Conservation (phyloP, 2,888 invertebrate species). For the Spilosoma lubricipeda region DNA sequence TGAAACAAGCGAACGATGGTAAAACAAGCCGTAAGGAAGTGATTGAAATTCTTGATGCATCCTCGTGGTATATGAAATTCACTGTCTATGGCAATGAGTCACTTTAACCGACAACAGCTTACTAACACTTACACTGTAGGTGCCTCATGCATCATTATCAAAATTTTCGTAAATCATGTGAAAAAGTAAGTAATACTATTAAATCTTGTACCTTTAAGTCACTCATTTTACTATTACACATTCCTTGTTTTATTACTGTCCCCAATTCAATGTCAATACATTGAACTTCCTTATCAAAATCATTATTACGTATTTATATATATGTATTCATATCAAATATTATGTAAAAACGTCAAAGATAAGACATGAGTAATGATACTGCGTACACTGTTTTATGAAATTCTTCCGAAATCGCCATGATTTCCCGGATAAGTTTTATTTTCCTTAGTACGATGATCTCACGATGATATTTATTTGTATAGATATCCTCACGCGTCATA, state of each 20-base stretch:
- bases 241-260: slow-evolving; percentile 11
- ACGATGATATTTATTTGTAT: slow-evolving; percentile 13
- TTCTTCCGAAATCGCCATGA: neutral
- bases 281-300: slow-evolving; percentile 41
- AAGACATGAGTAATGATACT: neutral
- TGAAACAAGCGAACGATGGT: slow-evolving; percentile 37
- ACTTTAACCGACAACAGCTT: slow-evolving; percentile 37
- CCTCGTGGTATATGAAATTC: slow-evolving; percentile 35
- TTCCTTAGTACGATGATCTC: neutral
- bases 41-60: slow-evolving; percentile 63
- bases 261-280: slow-evolving; percentile 38
- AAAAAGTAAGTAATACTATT: neutral
- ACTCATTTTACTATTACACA: neutral
- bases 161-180: slow-evolving; percentile 13
- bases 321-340: slow-evolving; percentile 41
- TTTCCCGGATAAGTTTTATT: slow-evolving; percentile 3
- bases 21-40: slow-evolving; percentile 61
- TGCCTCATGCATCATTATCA: slow-evolving; percentile 17
- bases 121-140: slow-evolving; percentile 16
- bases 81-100: slow-evolving; percentile 40
- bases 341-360: slow-evolving; percentile 20
- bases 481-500: slow-evolving; percentile 26
- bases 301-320: slow-evolving; percentile 42
- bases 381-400: neutral
- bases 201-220: neutral